Conservation (phyloP, 2,797 vertebrate genomes). For the Onychomys leucogaster region DNA sequence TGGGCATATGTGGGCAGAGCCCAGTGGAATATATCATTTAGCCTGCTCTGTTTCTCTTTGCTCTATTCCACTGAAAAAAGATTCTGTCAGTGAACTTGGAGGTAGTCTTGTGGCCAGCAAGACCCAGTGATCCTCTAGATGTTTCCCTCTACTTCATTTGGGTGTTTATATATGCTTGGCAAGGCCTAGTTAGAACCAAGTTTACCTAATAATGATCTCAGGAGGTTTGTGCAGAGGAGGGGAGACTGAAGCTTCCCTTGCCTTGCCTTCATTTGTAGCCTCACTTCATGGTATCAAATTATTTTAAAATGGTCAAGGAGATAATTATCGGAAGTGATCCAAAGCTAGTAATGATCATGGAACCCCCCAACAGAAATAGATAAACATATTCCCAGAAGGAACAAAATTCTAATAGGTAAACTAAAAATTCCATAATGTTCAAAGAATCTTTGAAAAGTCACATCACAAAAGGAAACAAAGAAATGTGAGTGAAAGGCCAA, state of each 20-base stretch:
- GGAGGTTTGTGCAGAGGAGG: too few relatives aligned
- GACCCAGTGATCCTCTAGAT: too few relatives aligned
- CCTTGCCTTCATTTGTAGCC: not conserved
- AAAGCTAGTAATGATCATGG: not conserved
- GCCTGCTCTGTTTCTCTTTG: not conserved
- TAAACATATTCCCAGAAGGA: not conserved
- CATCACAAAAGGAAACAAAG: not conserved
- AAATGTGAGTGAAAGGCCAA: not conserved
- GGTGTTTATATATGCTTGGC: too few relatives aligned
- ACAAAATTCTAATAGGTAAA: not conserved
- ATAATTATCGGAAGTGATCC: not conserved
- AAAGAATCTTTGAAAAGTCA: not conserved
- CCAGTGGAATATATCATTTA: not conserved
- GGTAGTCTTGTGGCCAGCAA: not conserved
- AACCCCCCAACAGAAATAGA: not conserved
- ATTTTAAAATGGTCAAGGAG: not conserved
- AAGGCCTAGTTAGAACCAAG: not conserved
- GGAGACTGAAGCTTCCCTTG: not conserved
- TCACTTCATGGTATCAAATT: not conserved
- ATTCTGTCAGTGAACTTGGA: not conserved
- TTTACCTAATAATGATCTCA: not conserved
- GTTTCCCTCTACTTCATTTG: not conserved
- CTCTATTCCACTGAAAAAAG: not conserved
- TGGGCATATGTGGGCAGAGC: not conserved
- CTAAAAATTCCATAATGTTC: not conserved